A percentile compares a stretch with the other conserved stretches of the same genome.
Conservation (phyloP, 2,888 invertebrate genomes). For the Dasysyrphus tricinctus region DNA sequence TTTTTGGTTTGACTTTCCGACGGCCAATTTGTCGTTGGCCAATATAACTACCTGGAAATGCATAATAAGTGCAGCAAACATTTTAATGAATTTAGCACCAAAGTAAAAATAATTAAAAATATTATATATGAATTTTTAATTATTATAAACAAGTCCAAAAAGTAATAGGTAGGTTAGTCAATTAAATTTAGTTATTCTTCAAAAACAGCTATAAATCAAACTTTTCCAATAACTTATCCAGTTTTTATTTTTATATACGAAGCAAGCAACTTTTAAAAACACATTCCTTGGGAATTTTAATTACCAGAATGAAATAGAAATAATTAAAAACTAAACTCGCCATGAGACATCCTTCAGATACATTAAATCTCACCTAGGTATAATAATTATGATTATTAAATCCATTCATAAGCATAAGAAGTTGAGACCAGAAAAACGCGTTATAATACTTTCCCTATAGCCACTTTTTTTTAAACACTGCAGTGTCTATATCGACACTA, state of each 20-base stretch:
- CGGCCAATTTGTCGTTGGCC: no score
- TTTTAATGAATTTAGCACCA: no score
- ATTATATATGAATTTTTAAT: no score
- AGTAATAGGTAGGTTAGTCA: no score
- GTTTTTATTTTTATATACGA: neutral
- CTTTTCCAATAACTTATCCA: neutral
- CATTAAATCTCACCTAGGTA: neutral
- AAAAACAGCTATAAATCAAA: no score
- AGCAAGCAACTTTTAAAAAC: neutral
- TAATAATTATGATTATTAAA: slow-evolving; percentile 36
- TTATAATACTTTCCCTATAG: slow-evolving; percentile 56
- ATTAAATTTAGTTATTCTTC: no score
- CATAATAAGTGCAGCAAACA: no score
- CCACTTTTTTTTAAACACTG: slow-evolving; percentile 49
- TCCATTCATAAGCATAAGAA: slow-evolving; percentile 34
- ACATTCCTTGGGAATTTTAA: slow-evolving; percentile 59
- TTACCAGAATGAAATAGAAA: slow-evolving; percentile 1
- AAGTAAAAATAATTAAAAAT: no score
- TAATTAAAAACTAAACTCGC: slow-evolving; percentile 9
- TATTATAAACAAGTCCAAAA: no score
- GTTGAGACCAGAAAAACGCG: slow-evolving; percentile 66
- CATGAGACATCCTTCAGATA: slow-evolving; percentile 58
- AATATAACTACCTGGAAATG: no score
- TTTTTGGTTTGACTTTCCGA: no score
- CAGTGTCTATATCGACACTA: no score